phyloP scores from a whole-genome alignment of 2,113 vertebrate species.

The Telmatochromis sp. region DNA sequence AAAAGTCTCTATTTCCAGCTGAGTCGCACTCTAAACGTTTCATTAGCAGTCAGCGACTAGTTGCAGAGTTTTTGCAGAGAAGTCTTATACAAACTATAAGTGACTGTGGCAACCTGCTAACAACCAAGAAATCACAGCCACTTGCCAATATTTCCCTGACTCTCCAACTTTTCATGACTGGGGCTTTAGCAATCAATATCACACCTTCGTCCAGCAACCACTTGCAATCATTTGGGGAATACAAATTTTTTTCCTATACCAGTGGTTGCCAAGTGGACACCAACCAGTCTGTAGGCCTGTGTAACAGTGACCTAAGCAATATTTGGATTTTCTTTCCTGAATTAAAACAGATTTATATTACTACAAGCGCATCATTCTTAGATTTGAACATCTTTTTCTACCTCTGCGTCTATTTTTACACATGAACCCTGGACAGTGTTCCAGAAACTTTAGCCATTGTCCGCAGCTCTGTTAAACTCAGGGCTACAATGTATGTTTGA shows the following conservation, averaged over 20 bases:
- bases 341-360: not conserved
- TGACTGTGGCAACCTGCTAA: not conserved
- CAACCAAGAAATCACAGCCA: not conserved
- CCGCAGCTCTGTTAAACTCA: not conserved
- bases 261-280: not conserved
- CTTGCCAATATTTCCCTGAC: not conserved
- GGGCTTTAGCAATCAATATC: not conserved
- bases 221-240: not conserved
- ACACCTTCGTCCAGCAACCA: not conserved
- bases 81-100: not conserved
- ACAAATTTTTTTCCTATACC: not conserved
- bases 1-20: not conserved
- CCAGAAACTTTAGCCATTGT: not conserved
- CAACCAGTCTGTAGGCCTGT: not conserved
- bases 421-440: not conserved
- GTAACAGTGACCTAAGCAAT: not conserved
- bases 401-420: not conserved
- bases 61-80: not conserved
- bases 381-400: not conserved
- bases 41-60: not conserved
- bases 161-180: not conserved
- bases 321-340: not conserved
- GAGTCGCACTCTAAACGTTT: fast-evolving
- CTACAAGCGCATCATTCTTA: not conserved
- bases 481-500: not conserved